These are phyloP conservation scores for Vultur gryphus DNA, from an alignment of 2,797 vertebrate genomes.

Conservation along the genomic window DNA sequence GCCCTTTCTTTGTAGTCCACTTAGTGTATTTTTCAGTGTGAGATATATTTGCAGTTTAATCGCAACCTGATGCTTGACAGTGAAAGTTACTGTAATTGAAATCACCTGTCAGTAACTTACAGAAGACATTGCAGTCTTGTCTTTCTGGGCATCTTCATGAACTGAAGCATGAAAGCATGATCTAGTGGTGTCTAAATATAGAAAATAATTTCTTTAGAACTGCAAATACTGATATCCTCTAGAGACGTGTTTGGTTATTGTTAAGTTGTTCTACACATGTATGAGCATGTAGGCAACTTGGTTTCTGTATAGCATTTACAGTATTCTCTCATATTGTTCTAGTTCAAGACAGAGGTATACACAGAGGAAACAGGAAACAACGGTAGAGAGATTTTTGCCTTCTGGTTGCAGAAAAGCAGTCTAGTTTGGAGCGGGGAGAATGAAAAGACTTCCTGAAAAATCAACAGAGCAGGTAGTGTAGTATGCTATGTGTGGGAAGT, in stretches of 20 bases:
- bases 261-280: not conserved
- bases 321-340: not conserved
- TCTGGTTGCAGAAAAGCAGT: not conserved
- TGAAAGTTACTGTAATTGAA: not conserved
- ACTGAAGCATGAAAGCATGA: not conserved
- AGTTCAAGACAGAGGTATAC: not conserved
- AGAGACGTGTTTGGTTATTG: not conserved
- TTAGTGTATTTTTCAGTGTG: not conserved
- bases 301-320: rapidly evolving
- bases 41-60: not conserved
- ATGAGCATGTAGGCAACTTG: not conserved
- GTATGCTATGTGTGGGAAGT: not conserved
- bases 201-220: not conserved
- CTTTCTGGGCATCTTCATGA: not conserved
- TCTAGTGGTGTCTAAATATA: not conserved
- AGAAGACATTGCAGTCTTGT: not conserved
- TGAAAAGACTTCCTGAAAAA: not conserved
- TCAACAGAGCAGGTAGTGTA: not conserved
- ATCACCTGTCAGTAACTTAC: not conserved
- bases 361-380: not conserved
- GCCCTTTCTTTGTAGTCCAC: not conserved
- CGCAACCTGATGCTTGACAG: not conserved
- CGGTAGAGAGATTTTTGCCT: not conserved
- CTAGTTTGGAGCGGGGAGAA: not conserved
- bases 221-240: not conserved